Evolutionary conservation across 2,888 invertebrate genomes (phyloP), one percentile per base, ranked within the genome.

Genomic region (Stenoptilia bipunctidactyla): DNA sequence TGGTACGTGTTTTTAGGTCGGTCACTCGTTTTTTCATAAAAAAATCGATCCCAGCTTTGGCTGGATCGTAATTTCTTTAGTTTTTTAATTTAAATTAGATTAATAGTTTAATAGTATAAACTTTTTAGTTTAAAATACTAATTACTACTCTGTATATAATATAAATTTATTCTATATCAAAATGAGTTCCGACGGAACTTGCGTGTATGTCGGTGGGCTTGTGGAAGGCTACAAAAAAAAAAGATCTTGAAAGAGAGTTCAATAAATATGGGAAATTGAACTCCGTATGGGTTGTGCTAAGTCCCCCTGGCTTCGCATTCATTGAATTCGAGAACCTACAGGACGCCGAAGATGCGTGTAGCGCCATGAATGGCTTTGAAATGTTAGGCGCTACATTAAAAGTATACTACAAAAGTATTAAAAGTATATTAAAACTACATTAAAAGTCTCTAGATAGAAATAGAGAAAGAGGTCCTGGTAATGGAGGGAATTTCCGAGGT

Each of bases 241-340:
- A 96, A 77, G 95, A 96, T 73, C 85, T 96, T 50, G 95, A 96
- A 74, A 88, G 89, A 65, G 93, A 95, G 77, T 96, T 96, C 73
- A 92, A 93, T 61, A 94, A 94, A 84, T 96, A 91, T 76, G 96
- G 96, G 56, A 94, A 94, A 85, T 86, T 96, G 55, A 94, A 93
- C 83, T 93, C 92, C 56, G 94, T 95, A 51, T 96, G 95, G 95
- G 94, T 93, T 56, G 95, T 96, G 53, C 92, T 95, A 74, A 95
- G 96, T 80, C 96, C 96, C 53, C 95, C 95, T 53, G 95, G 96
- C 62, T 96, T 96, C 80, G 96, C 95, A 49, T 96, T 96, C 85
- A 93, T 96, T 71, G 95, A 96, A 84, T 96, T 94, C 79, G 90
- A 92, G 69, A 93, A 92, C 77, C 88, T 90, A 71, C 90, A 91